Conservation (phyloP, 2,797 vertebrate species). For the Pangasius sanitwongsei region DNA sequence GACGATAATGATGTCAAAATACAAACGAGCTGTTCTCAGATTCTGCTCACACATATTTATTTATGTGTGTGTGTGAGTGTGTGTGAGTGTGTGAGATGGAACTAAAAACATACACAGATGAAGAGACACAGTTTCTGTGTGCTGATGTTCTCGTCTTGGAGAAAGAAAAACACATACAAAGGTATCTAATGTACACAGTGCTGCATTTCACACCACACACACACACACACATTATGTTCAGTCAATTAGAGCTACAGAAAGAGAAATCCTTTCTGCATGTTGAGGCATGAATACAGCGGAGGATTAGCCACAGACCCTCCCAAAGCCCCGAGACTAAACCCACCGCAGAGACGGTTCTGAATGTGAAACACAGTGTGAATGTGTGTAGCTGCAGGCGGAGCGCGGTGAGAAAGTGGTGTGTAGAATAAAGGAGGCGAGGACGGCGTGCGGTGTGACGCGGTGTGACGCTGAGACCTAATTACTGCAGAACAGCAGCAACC, state of each 20-base stretch:
- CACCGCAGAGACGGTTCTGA: constrained; percentile 55
- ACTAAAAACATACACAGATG: constrained; percentile 36
- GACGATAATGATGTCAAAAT: constrained; percentile 64
- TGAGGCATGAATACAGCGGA: constrained; percentile 43
- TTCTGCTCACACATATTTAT: neutral
- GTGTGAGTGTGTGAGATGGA: constrained; percentile 41
- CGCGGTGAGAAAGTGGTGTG: constrained; percentile 46
- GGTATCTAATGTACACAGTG: constrained; percentile 8
- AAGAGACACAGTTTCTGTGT: neutral
- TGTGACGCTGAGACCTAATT: constrained; percentile 61
- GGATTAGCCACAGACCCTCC: constrained; percentile 44
- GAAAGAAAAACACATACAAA: constrained; percentile 17
- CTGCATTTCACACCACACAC: neutral
- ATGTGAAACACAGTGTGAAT: constrained; percentile 45
- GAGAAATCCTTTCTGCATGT: neutral
- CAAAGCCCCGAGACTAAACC: constrained; percentile 45
- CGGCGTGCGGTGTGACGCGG: neutral
- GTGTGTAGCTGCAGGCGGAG: constrained; percentile 43
- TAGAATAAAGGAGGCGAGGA: constrained; percentile 33
- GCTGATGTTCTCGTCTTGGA: constrained; percentile 28
- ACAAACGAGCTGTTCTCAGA: constrained; percentile 3
- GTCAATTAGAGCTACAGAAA: constrained; percentile 18
- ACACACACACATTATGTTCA: constrained; percentile 1
- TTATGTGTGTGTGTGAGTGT: neutral
- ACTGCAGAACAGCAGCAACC: constrained; percentile 61